Percentiles rank a stretch among this genome's conserved stretches.
Evolutionary conservation across 1,140 invertebrate genomes (phyloP).

Genomic region (Aphelinus atriplicis): DNA sequence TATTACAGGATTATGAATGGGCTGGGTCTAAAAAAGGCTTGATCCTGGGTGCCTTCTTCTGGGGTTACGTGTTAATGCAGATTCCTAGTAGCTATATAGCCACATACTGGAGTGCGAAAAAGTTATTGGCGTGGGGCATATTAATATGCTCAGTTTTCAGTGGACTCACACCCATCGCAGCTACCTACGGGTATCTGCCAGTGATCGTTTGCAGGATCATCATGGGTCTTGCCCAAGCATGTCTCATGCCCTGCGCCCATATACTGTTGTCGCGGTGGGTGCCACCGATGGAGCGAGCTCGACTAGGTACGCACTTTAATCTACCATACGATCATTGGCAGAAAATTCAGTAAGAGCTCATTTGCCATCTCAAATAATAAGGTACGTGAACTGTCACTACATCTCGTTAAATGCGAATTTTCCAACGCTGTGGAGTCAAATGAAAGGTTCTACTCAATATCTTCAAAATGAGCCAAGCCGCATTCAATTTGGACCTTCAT

Average conservation of each 20-base stretch:
- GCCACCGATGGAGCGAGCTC: constrained; percentile 57
- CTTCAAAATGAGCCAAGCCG: too few relatives aligned
- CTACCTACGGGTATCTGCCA: constrained; percentile 61
- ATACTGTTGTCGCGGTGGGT: constrained; percentile 73
- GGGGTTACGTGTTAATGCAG: constrained; percentile 67
- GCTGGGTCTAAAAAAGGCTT: constrained; percentile 62
- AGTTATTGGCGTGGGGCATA: constrained; percentile 60
- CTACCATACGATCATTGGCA: background rate
- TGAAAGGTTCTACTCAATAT: too few relatives aligned
- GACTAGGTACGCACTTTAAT: constrained; percentile 50
- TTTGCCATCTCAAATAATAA: too few relatives aligned
- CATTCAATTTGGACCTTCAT: too few relatives aligned
- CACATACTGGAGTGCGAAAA: constrained; percentile 62
- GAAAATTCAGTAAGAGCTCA: constrained; percentile 9
- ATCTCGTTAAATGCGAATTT: too few relatives aligned
- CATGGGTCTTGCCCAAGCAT: constrained; percentile 73
- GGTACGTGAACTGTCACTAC: too few relatives aligned
- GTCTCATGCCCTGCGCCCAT: constrained; percentile 73
- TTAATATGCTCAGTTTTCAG: constrained; percentile 64
- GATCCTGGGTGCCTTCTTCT: constrained; percentile 66
- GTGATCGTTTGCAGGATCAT: constrained; percentile 68
- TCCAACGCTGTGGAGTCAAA: too few relatives aligned
- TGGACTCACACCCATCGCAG: constrained; percentile 56
- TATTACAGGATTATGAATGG: constrained; percentile 62
- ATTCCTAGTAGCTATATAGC: constrained; percentile 67